phyloP scores from a whole-genome alignment of 2,888 invertebrate genomes.

The Synergus japonicus region DNA sequence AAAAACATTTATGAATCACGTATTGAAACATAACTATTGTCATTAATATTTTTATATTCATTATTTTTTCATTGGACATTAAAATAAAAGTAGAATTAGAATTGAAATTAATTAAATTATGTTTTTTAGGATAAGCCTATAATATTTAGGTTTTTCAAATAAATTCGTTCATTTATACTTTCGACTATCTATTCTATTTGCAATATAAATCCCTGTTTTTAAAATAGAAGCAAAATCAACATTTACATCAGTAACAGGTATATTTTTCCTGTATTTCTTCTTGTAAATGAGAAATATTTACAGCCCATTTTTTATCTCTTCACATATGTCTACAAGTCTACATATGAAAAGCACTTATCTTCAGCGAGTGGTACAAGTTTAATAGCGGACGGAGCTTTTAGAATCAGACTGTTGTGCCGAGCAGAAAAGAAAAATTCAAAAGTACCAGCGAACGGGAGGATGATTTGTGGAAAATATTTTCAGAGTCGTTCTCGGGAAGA shows the following conservation, averaged over 20 bases:
- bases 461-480: not conserved
- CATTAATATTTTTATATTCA: no score
- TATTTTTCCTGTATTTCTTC: not conserved
- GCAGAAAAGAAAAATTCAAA: not conserved
- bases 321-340: not conserved
- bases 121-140: no score
- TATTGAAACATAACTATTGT: no score
- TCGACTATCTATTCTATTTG: no score
- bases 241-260: not conserved
- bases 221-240: not conserved
- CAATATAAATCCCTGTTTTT: not conserved
- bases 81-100: no score
- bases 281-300: not conserved
- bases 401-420: not conserved
- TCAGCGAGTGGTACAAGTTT: not conserved
- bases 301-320: not conserved
- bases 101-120: no score
- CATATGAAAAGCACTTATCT: not conserved
- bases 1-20: not conserved
- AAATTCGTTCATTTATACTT: not conserved
- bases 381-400: not conserved
- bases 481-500: not conserved
- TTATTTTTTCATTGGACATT: no score
- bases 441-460: not conserved
- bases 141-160: not conserved